Percentiles rank a stretch among this genome's conserved stretches.
phyloP scores from a whole-genome alignment of 2,888 invertebrate species.

The Fragum sueziense region DNA sequence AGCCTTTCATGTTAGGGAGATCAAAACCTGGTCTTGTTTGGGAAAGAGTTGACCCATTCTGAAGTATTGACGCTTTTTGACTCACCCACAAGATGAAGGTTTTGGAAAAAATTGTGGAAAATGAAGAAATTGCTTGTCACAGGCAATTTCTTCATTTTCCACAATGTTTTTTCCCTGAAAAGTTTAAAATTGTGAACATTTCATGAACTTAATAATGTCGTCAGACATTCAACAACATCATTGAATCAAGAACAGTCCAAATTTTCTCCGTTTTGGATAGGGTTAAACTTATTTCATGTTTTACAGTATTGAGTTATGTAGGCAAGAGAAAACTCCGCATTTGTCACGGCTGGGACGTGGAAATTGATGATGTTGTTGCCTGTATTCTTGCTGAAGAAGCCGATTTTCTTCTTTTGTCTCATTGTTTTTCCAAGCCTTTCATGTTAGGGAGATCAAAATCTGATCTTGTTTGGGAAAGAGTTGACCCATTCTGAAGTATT shows the following conservation, averaged over 20 bases:
- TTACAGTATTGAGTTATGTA: conserved; percentile 16
- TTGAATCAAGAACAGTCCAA: neutral
- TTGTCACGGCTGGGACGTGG: conserved; percentile 66
- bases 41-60: too few relatives aligned
- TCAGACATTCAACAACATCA: conserved; percentile 64
- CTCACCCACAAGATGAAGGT: too few relatives aligned
- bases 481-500: conserved; percentile 66
- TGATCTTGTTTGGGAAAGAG: too few relatives aligned
- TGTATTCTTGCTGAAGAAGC: conserved; percentile 65
- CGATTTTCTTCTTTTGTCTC: too few relatives aligned
- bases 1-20: too few relatives aligned
- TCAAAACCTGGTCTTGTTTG: too few relatives aligned
- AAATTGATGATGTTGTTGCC: conserved; percentile 66
- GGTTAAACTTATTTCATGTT: neutral
- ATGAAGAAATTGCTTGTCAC: too few relatives aligned
- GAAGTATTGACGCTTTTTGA: conserved; percentile 67
- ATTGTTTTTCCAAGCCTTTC: too few relatives aligned
- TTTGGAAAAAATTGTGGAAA: too few relatives aligned
- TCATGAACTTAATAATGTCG: conserved; percentile 48
- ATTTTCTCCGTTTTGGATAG: neutral
- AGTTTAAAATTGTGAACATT: too few relatives aligned
- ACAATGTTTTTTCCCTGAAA: too few relatives aligned
- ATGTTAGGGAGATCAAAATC: conserved; percentile 62
- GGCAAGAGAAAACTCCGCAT: conserved; percentile 57
- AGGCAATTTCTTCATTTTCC: too few relatives aligned